phyloP scores from a whole-genome alignment of 2,888 invertebrate genomes.

The Eurois occulta region DNA sequence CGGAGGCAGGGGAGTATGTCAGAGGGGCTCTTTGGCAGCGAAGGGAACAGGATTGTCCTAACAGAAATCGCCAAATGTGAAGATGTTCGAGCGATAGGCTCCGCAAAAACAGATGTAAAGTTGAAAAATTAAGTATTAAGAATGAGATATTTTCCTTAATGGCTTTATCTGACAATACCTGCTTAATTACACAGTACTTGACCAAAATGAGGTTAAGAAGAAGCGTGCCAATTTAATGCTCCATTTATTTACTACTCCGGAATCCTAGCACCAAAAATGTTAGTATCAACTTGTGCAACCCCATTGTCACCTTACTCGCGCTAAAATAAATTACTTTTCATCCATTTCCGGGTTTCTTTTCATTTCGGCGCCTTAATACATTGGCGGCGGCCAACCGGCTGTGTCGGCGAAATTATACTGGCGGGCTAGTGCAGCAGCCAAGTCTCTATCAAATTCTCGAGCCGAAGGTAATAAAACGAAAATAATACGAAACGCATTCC shows the following conservation, averaged over 20 bases:
- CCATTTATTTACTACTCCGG: constrained; percentile 16
- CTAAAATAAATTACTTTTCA: constrained; percentile 85
- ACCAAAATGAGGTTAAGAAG: neutral
- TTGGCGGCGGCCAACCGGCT: constrained; percentile 81
- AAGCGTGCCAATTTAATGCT: neutral
- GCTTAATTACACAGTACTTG: neutral
- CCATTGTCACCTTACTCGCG: constrained; percentile 76
- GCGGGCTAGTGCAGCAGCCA: constrained; percentile 83
- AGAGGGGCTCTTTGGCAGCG: constrained; percentile 19
- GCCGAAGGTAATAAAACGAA: constrained; percentile 85
- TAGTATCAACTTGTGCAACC: constrained; percentile 55
- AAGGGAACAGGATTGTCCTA: neutral
- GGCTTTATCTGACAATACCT: neutral
- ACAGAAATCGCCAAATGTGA: neutral
- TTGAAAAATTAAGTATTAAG: neutral
- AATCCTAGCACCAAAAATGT: neutral
- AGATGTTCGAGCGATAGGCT: neutral
- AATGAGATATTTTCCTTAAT: neutral
- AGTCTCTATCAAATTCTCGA: constrained; percentile 86
- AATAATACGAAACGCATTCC: constrained; percentile 82
- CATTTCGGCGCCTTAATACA: constrained; percentile 85
- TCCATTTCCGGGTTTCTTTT: constrained; percentile 85
- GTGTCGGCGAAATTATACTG: constrained; percentile 85
- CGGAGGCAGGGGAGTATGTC: constrained; percentile 41
- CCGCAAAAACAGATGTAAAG: neutral